A percentile compares a stretch with the other conserved stretches of the same genome.
Conservation (phyloP, 1,140 invertebrate species). For the Aphaenogaster ashmeadi region DNA sequence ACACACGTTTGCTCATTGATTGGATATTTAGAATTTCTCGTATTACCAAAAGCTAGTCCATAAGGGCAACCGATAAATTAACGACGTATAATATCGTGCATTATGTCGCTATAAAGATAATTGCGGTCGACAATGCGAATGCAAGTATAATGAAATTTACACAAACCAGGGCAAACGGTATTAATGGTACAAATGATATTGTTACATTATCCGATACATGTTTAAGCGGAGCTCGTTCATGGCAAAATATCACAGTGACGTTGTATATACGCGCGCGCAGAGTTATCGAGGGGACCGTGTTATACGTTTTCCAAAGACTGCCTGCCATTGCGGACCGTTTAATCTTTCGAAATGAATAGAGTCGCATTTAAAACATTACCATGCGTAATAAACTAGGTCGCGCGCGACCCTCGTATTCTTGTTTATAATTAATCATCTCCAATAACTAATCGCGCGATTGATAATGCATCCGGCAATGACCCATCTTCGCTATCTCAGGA, state of each 20-base stretch:
- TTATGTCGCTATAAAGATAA: constrained; percentile 58
- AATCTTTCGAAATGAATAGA: constrained; percentile 45
- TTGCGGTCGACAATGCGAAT: constrained; percentile 47
- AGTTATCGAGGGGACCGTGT: constrained; percentile 11
- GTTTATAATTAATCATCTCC: constrained; percentile 35
- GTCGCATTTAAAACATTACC: constrained; percentile 31
- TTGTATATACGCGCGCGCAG: constrained; percentile 19
- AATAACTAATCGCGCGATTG: constrained; percentile 21
- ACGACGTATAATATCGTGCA: constrained; percentile 39
- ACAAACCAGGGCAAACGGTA: constrained; percentile 38
- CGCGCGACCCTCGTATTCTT: neutral
- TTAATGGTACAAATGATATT: constrained; percentile 60
- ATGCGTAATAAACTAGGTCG: constrained; percentile 20
- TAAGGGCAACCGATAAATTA: constrained; percentile 44
- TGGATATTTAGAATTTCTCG: constrained; percentile 34
- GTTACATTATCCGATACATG: constrained; percentile 52
- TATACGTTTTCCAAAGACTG: constrained; percentile 42
- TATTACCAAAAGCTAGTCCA: constrained; percentile 24
- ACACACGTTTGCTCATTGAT: neutral
- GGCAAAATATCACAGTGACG: constrained; percentile 41
- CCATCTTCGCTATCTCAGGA: neutral
- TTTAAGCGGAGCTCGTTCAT: constrained; percentile 32
- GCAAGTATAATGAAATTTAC: constrained; percentile 60
- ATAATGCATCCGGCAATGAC: neutral
- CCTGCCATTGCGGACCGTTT: constrained; percentile 31